Percentiles rank a stretch among this genome's conserved stretches.
These are phyloP conservation scores for Chloropsis hardwickii DNA, from an alignment of 2,113 vertebrate genomes.

Conservation along the genomic window DNA sequence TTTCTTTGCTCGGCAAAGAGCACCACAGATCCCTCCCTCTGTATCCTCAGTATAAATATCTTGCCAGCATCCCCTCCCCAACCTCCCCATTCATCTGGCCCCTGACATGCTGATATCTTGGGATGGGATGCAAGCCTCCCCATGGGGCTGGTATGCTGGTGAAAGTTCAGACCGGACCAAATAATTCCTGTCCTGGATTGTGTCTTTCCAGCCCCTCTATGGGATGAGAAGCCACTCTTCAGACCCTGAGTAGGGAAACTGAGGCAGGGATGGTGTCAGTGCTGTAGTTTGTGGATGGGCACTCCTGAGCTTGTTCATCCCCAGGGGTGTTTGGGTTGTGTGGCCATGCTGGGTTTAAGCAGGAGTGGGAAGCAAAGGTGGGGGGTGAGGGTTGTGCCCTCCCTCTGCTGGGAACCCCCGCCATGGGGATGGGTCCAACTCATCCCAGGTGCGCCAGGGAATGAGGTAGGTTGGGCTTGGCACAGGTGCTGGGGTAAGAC, in stretches of 20 bases:
- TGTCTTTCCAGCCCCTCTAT: neutral
- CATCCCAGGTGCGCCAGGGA: neutral
- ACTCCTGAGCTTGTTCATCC: neutral
- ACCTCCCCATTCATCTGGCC: neutral
- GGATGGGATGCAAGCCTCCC: neutral
- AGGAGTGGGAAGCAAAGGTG: neutral
- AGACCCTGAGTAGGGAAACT: neutral
- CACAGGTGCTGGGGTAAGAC: neutral
- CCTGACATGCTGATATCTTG: fast-evolving
- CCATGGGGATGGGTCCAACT: neutral
- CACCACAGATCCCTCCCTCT: neutral
- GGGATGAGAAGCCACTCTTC: neutral
- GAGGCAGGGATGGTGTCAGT: neutral
- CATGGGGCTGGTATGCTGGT: neutral
- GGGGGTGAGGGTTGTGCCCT: neutral
- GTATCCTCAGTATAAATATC: neutral
- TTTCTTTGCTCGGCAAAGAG: neutral
- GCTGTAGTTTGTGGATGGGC: neutral
- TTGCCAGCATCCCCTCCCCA: neutral
- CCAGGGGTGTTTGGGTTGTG: no score
- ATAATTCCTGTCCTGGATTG: neutral
- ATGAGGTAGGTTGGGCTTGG: fast-evolving
- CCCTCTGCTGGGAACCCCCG: neutral
- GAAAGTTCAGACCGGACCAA: neutral
- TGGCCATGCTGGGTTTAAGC: neutral